Evolutionary conservation across 2,113 vertebrate genomes (phyloP), one percentile per base, ranked within the genome.

Genomic region (Perca schrenkii): DNA sequence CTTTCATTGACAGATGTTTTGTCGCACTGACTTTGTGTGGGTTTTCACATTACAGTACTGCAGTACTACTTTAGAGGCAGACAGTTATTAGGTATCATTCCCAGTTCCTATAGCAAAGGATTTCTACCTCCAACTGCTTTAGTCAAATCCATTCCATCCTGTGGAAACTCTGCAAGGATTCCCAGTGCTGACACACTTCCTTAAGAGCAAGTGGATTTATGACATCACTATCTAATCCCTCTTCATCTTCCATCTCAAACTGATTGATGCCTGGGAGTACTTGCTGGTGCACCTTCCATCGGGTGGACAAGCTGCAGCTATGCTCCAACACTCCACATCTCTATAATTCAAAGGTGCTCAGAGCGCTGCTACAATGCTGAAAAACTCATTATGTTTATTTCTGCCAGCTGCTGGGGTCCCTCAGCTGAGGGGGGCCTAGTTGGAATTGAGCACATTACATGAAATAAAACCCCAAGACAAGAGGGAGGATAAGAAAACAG

Each of bases 331-430:
- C 75, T 80, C 80, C 46, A 86, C 86, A 84, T 91, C 86, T 89
- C 78, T 89, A 91, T 93, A 92, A 92, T 87, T 93, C 85, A 93
- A 92, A 92, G 72, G 74, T 80, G 82, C 85, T 90, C 63, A n/a
- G 58, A 90, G 80, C 76, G 21, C 58, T 58, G 89, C 86, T 85
- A 85, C 88, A 80, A 91, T 73, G 60, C 90, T 92, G 90, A 94
- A 89, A 94, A 94, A 94, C 86, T 90, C 91, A 93, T 93, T 93
- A 92, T 72, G 83, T 91, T 94, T 94, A 94, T 91, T 93, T 90
- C 85, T 93, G 91, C 93, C 93, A 95, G 94, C 93, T 94, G 93
- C 90, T 90, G 79, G 87, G 88, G 90, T 90, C 85, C 70, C 90
- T 76, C 17, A 40, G 85, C 85, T 76, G 83, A 77, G 65, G 62